These are phyloP conservation scores for Lepisosteus oculatus DNA, from an alignment of 2,113 vertebrate genomes.

Conservation along the genomic window DNA sequence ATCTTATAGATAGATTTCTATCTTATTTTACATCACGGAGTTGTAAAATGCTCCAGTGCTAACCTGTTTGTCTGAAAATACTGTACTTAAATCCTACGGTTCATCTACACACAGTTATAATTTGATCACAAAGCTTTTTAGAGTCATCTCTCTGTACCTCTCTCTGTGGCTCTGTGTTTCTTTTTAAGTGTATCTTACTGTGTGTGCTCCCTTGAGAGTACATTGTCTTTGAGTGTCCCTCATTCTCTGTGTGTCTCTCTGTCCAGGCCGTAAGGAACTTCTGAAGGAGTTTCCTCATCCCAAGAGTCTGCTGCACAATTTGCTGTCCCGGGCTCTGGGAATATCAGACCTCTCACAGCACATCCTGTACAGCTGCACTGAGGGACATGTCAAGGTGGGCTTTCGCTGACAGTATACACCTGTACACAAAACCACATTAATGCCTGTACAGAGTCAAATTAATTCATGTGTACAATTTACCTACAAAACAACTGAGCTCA, in stretches of 20 bases:
- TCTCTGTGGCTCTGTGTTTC: background rate
- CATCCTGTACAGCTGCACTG: conserved; percentile 81
- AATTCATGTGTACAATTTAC: background rate
- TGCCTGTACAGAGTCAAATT: too few species aligned
- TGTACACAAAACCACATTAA: background rate
- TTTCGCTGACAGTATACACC: rapidly evolving
- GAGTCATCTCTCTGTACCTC: too few species aligned
- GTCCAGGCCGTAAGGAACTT: conserved; percentile 58
- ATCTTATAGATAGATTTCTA: too few species aligned
- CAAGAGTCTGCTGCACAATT: conserved; percentile 79
- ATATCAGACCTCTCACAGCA: conserved; percentile 73
- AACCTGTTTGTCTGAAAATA: too few species aligned
- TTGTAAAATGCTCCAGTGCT: too few species aligned
- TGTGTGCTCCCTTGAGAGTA: background rate
- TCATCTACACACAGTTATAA: too few species aligned
- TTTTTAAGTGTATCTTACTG: background rate
- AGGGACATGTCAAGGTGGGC: conserved; percentile 79
- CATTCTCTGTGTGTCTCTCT: conserved; percentile 11
- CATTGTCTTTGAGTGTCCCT: background rate
- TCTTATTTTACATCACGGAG: too few species aligned
- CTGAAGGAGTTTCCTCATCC: conserved; percentile 87
- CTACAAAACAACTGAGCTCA: background rate
- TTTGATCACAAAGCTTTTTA: too few species aligned
- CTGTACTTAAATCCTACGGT: too few species aligned
- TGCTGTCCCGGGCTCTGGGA: conserved; percentile 77